These are phyloP conservation scores for Halesus radiatus DNA, from an alignment of 1,140 invertebrate genomes.

Conservation along the genomic window DNA sequence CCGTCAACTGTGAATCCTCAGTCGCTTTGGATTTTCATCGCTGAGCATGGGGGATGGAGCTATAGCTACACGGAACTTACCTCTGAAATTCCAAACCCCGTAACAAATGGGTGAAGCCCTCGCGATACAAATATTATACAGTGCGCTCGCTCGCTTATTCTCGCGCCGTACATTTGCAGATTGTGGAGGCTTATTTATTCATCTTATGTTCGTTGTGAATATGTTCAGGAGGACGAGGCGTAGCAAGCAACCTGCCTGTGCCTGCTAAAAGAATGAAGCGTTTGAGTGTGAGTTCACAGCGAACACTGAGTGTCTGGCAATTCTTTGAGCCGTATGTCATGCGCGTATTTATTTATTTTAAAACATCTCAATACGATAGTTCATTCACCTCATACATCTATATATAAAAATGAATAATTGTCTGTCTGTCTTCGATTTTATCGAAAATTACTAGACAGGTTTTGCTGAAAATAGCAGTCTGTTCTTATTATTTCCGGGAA, in stretches of 20 bases:
- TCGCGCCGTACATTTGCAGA: not conserved
- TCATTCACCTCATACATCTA: no score
- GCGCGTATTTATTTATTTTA: no score
- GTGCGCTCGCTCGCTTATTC: slow-evolving; percentile 4
- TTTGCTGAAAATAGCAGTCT: no score
- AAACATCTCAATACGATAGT: no score
- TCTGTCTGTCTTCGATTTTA: no score
- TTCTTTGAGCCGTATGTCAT: no score
- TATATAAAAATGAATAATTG: no score
- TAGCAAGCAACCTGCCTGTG: not conserved
- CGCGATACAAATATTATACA: not conserved
- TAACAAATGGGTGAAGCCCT: slow-evolving; percentile 16
- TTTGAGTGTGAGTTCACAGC: no score
- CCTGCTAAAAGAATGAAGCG: no score
- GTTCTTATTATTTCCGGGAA: no score
- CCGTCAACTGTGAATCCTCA: slow-evolving; percentile 14
- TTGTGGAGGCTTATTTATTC: slow-evolving; percentile 24
- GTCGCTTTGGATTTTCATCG: slow-evolving; percentile 20
- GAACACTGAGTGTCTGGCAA: no score
- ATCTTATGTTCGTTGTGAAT: slow-evolving; percentile 3
- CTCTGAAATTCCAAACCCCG: slow-evolving; percentile 15
- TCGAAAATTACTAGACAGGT: no score
- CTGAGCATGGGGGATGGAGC: not conserved
- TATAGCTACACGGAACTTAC: not conserved
- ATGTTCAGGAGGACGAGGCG: not conserved